Conservation (phyloP, 2,797 vertebrate species). For the Fistularia tabacaria region DNA sequence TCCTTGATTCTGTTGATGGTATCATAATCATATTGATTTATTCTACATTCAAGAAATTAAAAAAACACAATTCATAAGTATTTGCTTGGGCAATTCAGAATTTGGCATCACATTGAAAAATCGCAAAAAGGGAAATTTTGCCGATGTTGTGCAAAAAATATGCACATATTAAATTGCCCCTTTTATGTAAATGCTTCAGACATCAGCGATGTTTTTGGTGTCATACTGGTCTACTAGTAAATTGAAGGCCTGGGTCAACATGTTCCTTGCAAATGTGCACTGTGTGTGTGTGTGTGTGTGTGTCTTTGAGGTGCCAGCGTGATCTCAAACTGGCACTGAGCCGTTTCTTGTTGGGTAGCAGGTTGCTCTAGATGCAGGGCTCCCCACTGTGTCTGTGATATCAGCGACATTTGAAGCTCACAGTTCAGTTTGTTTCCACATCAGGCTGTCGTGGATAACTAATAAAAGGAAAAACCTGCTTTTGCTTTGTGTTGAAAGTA, state of each 20-base stretch:
- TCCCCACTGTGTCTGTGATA: conserved; percentile 42
- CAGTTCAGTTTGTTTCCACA: conserved; percentile 20
- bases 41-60: no score
- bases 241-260: conserved; percentile 30
- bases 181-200: background rate
- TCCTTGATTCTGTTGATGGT: no score
- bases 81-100: no score
- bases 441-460: conserved; percentile 16
- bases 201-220: background rate
- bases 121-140: no score
- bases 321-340: conserved; percentile 33
- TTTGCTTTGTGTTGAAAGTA: conserved; percentile 5
- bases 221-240: conserved; percentile 18
- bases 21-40: no score
- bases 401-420: conserved; percentile 51
- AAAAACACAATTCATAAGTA: no score
- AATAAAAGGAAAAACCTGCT: conserved; percentile 20
- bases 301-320: conserved; percentile 24
- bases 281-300: background rate
- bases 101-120: no score
- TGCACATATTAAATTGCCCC: no score
- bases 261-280: conserved; percentile 14
- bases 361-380: conserved; percentile 42
- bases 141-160: no score
- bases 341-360: conserved; percentile 34